phyloP scores from a whole-genome alignment of 2,113 vertebrate genomes.

The Triplophysa tibetana region DNA sequence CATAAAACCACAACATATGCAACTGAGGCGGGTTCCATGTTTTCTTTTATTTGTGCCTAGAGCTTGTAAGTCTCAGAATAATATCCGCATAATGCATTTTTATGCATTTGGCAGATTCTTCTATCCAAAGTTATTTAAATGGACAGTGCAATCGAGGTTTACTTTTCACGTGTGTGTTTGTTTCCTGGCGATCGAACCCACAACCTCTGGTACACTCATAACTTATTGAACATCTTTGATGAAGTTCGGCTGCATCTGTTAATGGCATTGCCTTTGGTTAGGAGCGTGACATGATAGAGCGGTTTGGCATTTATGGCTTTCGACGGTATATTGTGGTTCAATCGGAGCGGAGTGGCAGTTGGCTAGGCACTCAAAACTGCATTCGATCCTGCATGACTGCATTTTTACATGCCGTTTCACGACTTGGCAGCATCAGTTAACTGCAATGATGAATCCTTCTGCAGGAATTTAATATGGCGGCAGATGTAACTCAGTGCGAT shows the following conservation, averaged over 20 bases:
- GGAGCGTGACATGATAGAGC: constrained; percentile 59
- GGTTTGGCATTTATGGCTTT: constrained; percentile 46
- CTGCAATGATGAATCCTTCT: background rate
- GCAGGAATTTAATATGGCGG: background rate
- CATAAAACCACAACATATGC: background rate
- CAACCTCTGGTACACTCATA: too few relatives aligned
- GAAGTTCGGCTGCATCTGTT: background rate
- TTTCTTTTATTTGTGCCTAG: constrained; percentile 37
- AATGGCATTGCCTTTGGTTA: constrained; percentile 48
- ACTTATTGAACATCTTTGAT: too few relatives aligned
- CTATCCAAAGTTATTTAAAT: too few relatives aligned
- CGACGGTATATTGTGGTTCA: constrained; percentile 43
- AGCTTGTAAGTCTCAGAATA: background rate
- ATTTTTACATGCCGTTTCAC: background rate
- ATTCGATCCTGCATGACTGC: constrained; percentile 13
- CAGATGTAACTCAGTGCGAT: background rate
- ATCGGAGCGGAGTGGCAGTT: constrained; percentile 7
- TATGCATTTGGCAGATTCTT: too few relatives aligned
- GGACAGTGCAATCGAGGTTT: too few relatives aligned
- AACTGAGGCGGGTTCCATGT: background rate
- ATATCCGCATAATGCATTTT: too few relatives aligned
- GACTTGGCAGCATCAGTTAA: background rate
- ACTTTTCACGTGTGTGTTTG: too few relatives aligned
- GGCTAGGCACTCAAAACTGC: constrained; percentile 4
- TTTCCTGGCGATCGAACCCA: too few relatives aligned